Base-by-base conservation (phyloP, 2,888 invertebrate species). In the Limenitis camilla region DNA sequence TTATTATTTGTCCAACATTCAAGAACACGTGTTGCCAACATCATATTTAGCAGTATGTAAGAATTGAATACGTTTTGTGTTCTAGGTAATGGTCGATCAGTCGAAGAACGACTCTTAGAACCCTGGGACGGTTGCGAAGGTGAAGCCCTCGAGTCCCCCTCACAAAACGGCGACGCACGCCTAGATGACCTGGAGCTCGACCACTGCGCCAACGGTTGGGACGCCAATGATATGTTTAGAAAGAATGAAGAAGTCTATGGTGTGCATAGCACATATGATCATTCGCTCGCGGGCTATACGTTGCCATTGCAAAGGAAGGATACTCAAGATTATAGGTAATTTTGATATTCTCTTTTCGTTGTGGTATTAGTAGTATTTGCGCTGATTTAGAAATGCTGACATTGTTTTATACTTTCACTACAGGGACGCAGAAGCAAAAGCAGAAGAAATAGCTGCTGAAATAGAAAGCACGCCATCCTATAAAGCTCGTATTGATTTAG, bases 191-290 rank as follows among this genome's bases (percentile, higher is more conserved):
- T 93, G 49, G 91, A 92, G 62, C 78, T 94, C 53, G 94, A 94
- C 71, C 89, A 91, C 63, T 91, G 91, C 61, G 91, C 93, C 81
- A 97, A 97, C 88, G 98, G 98, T 54, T 99, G 99, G 98, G 96
- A 97, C 88, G 94, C 94, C 2, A 92, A 94, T 78, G 98, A 98
- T 65, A 99, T 99, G 98, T 99, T 99, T 84, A 90, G 93, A 61
- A 95, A 93, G 76, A 98, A 98, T 84, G 96, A 96, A 76, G 86
- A 87, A 70, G 91, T 94, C 61, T 98, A 97, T 80, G 97, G 98
- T 49, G 96, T 98, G 7, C 93, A 93, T 68, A 95, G 97, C 63
- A 96, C 96, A 3, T 99, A 95, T 77, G 96, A 97, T 74, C 95
- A 96, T 69, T 93, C 94, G 57, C 82, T 99, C 64, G 90, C 93